phyloP scores from a whole-genome alignment of 2,113 vertebrate species.

The Zosterops borbonicus region DNA sequence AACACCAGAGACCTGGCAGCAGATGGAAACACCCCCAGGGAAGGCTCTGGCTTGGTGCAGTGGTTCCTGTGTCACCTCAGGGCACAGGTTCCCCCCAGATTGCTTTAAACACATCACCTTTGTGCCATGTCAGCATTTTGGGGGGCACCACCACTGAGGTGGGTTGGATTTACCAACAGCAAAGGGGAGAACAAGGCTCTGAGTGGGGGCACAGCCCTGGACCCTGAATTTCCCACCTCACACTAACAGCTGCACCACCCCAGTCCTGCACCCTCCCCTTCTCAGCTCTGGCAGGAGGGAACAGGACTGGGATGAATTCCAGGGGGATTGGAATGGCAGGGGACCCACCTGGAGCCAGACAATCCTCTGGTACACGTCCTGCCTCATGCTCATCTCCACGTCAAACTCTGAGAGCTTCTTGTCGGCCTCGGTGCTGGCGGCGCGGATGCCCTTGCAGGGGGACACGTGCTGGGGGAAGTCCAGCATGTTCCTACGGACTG shows the following conservation, averaged over 20 bases:
- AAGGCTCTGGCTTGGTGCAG: neutral
- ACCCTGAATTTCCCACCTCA: neutral
- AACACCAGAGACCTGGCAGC: neutral
- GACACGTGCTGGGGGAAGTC: constrained; percentile 98
- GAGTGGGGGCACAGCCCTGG: neutral
- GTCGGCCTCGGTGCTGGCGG: constrained; percentile 91
- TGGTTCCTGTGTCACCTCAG: neutral
- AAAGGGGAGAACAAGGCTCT: neutral
- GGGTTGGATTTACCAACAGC: neutral
- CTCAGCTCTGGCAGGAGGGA: neutral
- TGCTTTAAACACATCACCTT: accelerated
- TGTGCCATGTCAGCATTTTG: accelerated
- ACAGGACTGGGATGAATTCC: too few relatives aligned
- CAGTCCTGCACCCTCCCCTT: accelerated
- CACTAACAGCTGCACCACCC: too few relatives aligned
- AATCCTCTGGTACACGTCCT: constrained; percentile 91
- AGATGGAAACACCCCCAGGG: neutral
- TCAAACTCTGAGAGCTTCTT: constrained; percentile 94
- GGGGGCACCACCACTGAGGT: accelerated
- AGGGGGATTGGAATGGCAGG: accelerated
- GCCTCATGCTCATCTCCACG: constrained; percentile 98
- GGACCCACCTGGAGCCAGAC: constrained; percentile 86
- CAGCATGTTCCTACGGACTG: constrained; percentile 91
- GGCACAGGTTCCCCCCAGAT: accelerated
- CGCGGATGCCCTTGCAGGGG: constrained; percentile 82